These are phyloP conservation scores for Callyntrura guangdongensis DNA, from an alignment of 2,888 invertebrate species.

Conservation along the genomic window DNA sequence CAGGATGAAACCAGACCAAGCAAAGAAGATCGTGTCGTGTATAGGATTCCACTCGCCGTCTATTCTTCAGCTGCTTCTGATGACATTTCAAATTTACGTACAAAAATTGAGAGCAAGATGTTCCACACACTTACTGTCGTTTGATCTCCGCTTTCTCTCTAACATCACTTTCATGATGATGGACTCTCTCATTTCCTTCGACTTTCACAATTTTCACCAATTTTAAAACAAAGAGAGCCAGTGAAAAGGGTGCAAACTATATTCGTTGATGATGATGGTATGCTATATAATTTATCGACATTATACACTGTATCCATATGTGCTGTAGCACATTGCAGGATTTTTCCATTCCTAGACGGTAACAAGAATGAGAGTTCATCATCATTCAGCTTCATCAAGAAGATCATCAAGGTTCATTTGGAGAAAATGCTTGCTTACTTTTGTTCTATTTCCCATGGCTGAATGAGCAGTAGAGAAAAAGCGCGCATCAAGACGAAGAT, in stretches of 20 bases:
- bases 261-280: not conserved
- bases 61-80: not conserved
- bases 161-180: not conserved
- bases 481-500: conserved; percentile 33
- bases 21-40: not conserved
- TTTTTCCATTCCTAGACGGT: not conserved
- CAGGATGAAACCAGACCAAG: conserved; percentile 36
- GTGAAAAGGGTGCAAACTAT: conserved; percentile 35
- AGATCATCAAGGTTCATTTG: conserved; percentile 79
- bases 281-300: not conserved
- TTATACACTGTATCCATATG: not conserved
- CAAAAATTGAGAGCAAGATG: conserved; percentile 42
- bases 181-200: conserved; percentile 3
- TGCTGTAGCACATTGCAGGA: not conserved
- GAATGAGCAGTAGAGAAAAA: conserved; percentile 20
- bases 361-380: conserved; percentile 58
- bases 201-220: conserved; percentile 33
- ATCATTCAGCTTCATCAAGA: conserved; percentile 71
- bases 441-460: conserved; percentile 70
- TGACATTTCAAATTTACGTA: conserved; percentile 37
- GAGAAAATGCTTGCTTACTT: conserved; percentile 67
- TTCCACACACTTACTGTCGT: conserved; percentile 33
- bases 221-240: conserved; percentile 60
- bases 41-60: not conserved
- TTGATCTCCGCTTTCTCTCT: conserved; percentile 2